Evolutionary conservation across 2,888 invertebrate species (phyloP), one percentile per base, ranked within the genome.

Genomic region (Hydriomena furcata): DNA sequence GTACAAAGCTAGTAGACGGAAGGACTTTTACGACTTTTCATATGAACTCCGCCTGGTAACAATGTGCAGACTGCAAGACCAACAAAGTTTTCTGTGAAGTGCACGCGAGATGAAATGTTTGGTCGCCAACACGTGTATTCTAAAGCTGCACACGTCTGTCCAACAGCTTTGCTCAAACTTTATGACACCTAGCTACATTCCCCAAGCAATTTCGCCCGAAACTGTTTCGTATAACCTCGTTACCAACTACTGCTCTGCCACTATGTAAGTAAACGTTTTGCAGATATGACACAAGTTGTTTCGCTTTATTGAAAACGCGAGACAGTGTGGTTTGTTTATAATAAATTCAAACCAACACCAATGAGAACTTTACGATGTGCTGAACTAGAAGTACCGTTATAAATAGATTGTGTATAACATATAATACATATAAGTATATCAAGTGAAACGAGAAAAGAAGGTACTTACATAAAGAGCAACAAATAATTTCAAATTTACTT

Each of bases 191-290:
- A 73, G 78, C 79, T 71, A 75, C 81, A 79, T 82, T 82, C 79
- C 77, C 76, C 60, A 70, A 79, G 78, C 85, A 84, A 84, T 87
- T 80, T 83, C 76, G 68, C 66, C 74, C 63, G 78, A 81, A 84
- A 84, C 79, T 79, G 83, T 80, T 81, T 74, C 74, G 80, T 80
- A 80, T 81, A 84, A 84, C 83, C 82, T 84, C 77, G 84, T 87
- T 84, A 86, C 82, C 74, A 76, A 82, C 77, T 80, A 75, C 72
- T 70, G 75, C 68, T 68, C 65, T 66, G 65, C 66, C 66, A 68
- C 71, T 70, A 70, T 75, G 79, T 78, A 76, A 83, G 81, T 78
- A 79, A 82, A 79, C 80, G 80, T 76, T 84, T 72, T 73, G 78
- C 70, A 76, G 79, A 79, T 77, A 81, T 76, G 74, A 75, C 73